Base-by-base conservation (phyloP, 2,888 invertebrate species). In the Euzophera pinguis region DNA sequence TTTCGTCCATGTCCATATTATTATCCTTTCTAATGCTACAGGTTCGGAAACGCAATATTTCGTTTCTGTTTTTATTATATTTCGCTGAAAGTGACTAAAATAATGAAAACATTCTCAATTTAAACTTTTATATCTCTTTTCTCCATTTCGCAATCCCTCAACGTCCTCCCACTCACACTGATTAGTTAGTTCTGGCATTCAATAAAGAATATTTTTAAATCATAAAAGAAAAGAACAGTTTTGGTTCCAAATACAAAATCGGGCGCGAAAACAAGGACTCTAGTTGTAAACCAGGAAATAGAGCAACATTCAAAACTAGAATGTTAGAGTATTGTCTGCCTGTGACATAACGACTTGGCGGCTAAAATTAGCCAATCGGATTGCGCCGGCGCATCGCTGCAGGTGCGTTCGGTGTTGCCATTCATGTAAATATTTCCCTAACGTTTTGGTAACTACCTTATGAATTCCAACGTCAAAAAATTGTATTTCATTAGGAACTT, bases 351-450 rank as follows among this genome's bases (percentile, higher is more conserved):
- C 80, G 64, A 71, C 68, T 72, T 63, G 56, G 60, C 55, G 57
- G 72, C 79, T 88, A 88, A 79, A 81, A 77, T 85, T 88, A 87
- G 72, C 77, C 75, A 71, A 79, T 77, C 66, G 73, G 65, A 72
- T 67, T 74, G 79, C 79, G 79, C 78, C 56, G 57, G 80, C 84
- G 84, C 84, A 83, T 83, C 83, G 70, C 54, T 79, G 84, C 87
- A 88, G 87, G 85, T 88, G 84, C 71, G 68, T 51, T 54, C 58
- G 34, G 74, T 79, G 81, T 79, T 83, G 81, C 83, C 74, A 65
- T 61, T 59, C 53, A 61, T 65, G 60, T 74, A 71, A 71, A 73
- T 68, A 59, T 64, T 72, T 69, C 78, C 71, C 56, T 63, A 62
- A 61, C 67, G 70, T 70, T 41, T 65, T 69, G 68, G 56, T 45